Base-by-base conservation (phyloP, 2,888 invertebrate species). In the Metacarcinus magister region DNA sequence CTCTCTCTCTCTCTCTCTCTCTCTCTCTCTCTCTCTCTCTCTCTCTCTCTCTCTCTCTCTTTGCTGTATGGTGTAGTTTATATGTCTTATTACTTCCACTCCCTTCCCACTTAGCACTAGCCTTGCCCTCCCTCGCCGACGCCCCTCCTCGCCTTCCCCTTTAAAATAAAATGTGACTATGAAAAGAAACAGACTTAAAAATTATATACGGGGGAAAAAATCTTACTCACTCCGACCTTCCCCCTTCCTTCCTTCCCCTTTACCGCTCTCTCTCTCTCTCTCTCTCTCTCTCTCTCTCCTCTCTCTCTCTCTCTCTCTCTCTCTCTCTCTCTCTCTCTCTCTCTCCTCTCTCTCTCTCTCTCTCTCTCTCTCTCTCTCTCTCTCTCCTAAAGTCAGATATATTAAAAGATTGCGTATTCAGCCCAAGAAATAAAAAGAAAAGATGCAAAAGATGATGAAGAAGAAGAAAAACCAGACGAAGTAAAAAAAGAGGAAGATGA, bases 301-400 rank as follows among this genome's bases (percentile, higher is more conserved):
- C 67, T 39, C 67, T 67, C 67, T 67, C 67, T 93, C 60, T 93
- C 5, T 75, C 32, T 93, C 39, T 43, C 23, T 93, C 67, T 75
- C 67, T 67, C 67, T 67, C 67, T 93, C 60, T 93, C 32, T 75
- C 32, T 75, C 19, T 19, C 8, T 75, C 67, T 75, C 60, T 60
- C 54, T 32, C 54, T 60, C 54, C 32, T 75, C 39, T 93, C 19
- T 43, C 28, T 93, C 60, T 60, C 60, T 93, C 60, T 60, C 93
- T 93, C 60, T 93, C 60, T 67, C 93, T 93, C 60, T 93, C 67
- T 75, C 75, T 75, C 67, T 75, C 67, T 75, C 67, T 93, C 39
- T 93, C 39, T 93, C 39, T 43, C 8, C 43, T 39, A 8, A 67
- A 67, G 67, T 67, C n/a, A 67, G 67, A n/a, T 23, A n/a, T 19